Evolutionary conservation across 2,797 vertebrate species (phyloP), one percentile per base, ranked within the genome.

Genomic region (Synaphobranchus kaupii): DNA sequence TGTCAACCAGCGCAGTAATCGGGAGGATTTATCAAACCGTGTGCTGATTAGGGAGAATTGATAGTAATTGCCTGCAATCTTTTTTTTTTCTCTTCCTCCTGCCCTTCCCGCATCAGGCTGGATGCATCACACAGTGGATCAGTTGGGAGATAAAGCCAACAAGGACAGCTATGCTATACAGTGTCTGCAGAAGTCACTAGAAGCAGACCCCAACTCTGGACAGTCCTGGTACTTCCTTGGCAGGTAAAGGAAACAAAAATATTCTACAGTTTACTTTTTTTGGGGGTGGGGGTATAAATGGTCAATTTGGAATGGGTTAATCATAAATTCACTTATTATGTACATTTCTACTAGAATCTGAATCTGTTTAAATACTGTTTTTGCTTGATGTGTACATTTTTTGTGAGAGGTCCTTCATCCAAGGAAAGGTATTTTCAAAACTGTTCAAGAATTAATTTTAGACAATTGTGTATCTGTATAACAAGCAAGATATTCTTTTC

Each of bases 101-200:
- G 63, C 28, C 9, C 28, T 54, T 82, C 78, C 87, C 91, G 89
- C 87, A 88, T 1, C 94, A 99, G 98, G 98, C 96, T 99, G 98
- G 98, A 99, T 99, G 98, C 98, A 99, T 98, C 98, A 99, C 95
- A 99, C 98, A 58, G 97, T 99, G 93, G 98, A 99, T 96, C 98
- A 98, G 93, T 94, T 99, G 89, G 98, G 97, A 94, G 98, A 99
- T 94, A 99, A 99, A 96, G 96, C 97, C 93, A 96, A 97, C 94
- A 99, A 99, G 96, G 98, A 98, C 96, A 98, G 97, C 94, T 99
- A 97, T 96, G 98, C 98, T 97, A 99, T 99, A 96, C 98, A 99
- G 92, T 99, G 98, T 99, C 98, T 99, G 92, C 98, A 99, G 95
- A 98, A 98, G 96, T 99, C 98, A 91, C 92, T 99, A 95, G 98